These are phyloP conservation scores for Meriones unguiculatus DNA, from an alignment of 2,113 vertebrate species.

Conservation along the genomic window DNA sequence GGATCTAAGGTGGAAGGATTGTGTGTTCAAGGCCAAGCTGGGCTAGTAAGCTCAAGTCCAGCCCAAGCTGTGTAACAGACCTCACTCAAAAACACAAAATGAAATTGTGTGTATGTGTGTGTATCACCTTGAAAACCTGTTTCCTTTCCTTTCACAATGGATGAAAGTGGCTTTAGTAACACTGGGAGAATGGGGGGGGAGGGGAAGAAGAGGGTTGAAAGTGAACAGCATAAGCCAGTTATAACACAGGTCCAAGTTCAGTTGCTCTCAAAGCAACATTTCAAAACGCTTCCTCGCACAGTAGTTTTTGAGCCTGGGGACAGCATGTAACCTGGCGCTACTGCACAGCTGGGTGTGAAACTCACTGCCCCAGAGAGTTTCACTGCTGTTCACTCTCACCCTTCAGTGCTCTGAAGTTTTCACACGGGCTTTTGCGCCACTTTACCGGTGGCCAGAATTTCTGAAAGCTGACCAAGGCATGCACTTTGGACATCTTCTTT, in stretches of 20 bases:
- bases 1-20: neutral
- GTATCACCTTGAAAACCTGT: neutral
- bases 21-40: neutral
- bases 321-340: neutral
- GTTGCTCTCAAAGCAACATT: neutral
- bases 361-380: neutral
- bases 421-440: slow-evolving; percentile 37
- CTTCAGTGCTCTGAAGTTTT: neutral
- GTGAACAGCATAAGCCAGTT: neutral
- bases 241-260: neutral
- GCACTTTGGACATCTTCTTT: neutral
- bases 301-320: neutral
- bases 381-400: neutral
- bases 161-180: neutral
- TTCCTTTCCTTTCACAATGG: slow-evolving; percentile 9
- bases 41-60: neutral
- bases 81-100: neutral
- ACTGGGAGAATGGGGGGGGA: neutral
- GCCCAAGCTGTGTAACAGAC: neutral
- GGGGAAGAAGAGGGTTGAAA: neutral
- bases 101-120: neutral
- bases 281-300: neutral
- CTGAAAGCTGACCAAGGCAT: slow-evolving; percentile 32
- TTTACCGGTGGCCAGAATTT: slow-evolving; percentile 45
- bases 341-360: neutral